Evolutionary conservation across 1,140 invertebrate genomes (phyloP).

Genomic region (Euschistus heros): DNA sequence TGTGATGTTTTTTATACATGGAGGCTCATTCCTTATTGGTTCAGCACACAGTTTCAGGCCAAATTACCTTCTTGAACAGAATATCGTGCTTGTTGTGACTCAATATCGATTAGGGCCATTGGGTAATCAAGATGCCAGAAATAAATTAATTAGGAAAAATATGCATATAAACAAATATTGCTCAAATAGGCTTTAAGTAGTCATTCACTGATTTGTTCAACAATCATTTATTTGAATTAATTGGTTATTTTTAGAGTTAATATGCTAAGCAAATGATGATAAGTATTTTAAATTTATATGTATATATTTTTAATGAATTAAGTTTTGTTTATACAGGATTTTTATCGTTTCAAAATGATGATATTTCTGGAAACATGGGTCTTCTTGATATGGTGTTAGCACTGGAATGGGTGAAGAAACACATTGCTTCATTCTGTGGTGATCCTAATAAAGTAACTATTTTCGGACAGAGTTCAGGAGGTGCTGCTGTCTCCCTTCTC

Average conservation of each 20-base stretch:
- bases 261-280: too few species aligned
- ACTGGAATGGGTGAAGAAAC: slow-evolving; percentile 38
- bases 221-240: too few species aligned
- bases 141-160: too few species aligned
- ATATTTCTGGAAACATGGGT: slow-evolving; percentile 40
- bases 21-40: slow-evolving; percentile 31
- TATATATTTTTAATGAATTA: too few species aligned
- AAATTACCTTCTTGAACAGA: slow-evolving; percentile 32
- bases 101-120: slow-evolving; percentile 36
- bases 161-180: too few species aligned
- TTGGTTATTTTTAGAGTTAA: too few species aligned
- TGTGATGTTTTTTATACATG: slow-evolving; percentile 33
- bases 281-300: too few species aligned
- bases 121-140: slow-evolving; percentile 26
- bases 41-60: slow-evolving; percentile 29
- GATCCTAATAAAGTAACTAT: slow-evolving; percentile 29
- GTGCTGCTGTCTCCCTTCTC: slow-evolving; percentile 30
- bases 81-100: slow-evolving; percentile 34
- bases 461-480: slow-evolving; percentile 31
- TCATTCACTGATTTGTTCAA: too few species aligned
- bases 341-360: slow-evolving; percentile 32
- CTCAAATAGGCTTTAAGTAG: too few species aligned
- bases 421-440: slow-evolving; percentile 33
- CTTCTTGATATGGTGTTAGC: slow-evolving; percentile 39
- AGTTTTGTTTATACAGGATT: slow-evolving; percentile 32